Base-by-base conservation (phyloP, 2,888 invertebrate species). In the Sinohyriopsis cumingii region DNA sequence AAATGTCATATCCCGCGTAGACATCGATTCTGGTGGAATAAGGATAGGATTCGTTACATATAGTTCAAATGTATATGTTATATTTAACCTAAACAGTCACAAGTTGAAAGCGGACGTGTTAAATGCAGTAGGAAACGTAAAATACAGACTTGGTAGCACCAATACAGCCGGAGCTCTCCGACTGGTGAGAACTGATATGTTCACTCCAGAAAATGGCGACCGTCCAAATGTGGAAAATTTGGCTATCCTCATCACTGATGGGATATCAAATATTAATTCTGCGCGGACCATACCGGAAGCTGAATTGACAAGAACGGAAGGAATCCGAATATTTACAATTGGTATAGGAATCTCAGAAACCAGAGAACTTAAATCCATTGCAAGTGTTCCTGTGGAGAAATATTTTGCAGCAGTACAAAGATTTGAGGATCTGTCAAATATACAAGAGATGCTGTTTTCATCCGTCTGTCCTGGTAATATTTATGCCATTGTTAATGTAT, bases 141-240 rank as follows among this genome's bases (percentile, higher is more conserved):
- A 69, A 5, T 84, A 83, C 62, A 71, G 71, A 18, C 79, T 80
- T 64, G 85, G 85, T 56, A 82, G 79, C 68, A 88, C 88, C 15
- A 84, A 87, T 73, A 87, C 86, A 15, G 87, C 86, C 4, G 82
- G 79, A 63, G 86, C 83, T 24, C 69, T 88, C n/a, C 69, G 79
- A 9, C 71, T 76, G 24, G 80, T 84, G 78, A 71, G 84, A 22
- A 72, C 72, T 25, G 68, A 77, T 59, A 82, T 85, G 79, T 87
- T 84, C 70, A 74, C 79, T 6, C 53, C 63, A 12, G 67, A 61
- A 20, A 77, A 78, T 57, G 87, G 87, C 9, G 87, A 87, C 70
- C 71, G 86, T 65, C 63, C 72, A 4, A 72, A 73, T 55, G 80
- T 77, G 5, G 74, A 73, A 24, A 86, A 87, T 71, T 69, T 84